Evolutionary conservation across 1,140 invertebrate species (phyloP).

Genomic region (Rhopalosiphum maidis): DNA sequence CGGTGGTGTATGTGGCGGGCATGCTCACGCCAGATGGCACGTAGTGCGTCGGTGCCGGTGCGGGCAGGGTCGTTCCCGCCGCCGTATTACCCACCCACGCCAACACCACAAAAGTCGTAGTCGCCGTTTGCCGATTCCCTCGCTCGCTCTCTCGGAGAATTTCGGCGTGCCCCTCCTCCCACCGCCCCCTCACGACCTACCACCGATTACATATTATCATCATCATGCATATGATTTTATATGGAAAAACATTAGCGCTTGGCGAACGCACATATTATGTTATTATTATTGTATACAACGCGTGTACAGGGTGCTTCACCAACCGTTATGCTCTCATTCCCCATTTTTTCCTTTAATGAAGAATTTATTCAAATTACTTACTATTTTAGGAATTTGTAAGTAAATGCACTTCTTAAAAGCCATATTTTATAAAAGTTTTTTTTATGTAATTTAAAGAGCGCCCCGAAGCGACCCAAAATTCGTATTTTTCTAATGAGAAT

Average conservation of each 20-base stretch:
- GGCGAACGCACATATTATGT: background rate
- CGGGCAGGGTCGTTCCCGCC: conserved; percentile 20
- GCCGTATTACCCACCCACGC: background rate
- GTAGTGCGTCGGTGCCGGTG: conserved; percentile 45
- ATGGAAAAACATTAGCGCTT: background rate
- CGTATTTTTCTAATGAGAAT: background rate
- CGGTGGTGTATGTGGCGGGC: conserved; percentile 38
- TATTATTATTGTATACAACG: background rate
- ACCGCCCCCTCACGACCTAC: background rate
- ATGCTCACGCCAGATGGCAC: conserved; percentile 51
- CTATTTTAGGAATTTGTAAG: background rate
- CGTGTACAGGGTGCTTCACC: background rate
- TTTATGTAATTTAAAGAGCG: background rate
- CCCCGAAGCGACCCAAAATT: too few relatives aligned
- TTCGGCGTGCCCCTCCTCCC: background rate
- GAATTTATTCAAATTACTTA: background rate
- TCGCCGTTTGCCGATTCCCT: background rate
- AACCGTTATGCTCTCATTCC: too few relatives aligned
- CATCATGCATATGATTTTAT: background rate
- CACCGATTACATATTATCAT: background rate
- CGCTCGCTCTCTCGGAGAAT: conserved; percentile 21
- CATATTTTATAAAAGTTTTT: too few relatives aligned
- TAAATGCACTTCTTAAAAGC: too few relatives aligned
- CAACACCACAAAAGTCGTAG: background rate
- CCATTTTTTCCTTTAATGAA: background rate